Percentiles rank a stretch among this genome's conserved stretches.
Conservation (phyloP, 1,140 invertebrate genomes). For the Papilio machaon region DNA sequence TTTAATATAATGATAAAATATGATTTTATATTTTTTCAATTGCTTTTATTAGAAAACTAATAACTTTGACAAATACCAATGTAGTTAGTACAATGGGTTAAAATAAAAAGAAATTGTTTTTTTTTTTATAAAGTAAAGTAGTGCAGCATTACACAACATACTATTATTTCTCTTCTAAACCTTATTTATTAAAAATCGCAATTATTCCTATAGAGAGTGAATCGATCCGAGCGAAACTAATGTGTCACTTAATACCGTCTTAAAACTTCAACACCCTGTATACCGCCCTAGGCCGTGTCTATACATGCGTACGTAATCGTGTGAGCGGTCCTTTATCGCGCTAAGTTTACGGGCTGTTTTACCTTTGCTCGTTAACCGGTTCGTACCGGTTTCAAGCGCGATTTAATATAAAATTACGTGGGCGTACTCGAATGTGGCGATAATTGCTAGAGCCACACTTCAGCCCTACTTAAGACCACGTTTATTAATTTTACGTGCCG, state of each 20-base stretch:
- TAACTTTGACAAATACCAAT: too few species aligned
- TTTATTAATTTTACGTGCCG: background rate
- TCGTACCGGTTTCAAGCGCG: slow-evolving; percentile 22
- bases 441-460: slow-evolving; percentile 36
- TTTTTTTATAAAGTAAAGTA: too few species aligned
- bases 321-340: slow-evolving; percentile 40
- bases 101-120: too few species aligned
- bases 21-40: too few species aligned
- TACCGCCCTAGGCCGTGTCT: slow-evolving; percentile 25
- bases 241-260: background rate
- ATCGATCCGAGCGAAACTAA: background rate
- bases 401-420: slow-evolving; percentile 40
- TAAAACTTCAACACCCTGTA: slow-evolving; percentile 42
- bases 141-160: too few species aligned
- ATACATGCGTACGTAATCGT: slow-evolving; percentile 40
- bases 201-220: background rate
- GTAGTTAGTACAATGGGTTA: too few species aligned
- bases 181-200: too few species aligned
- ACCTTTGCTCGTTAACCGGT: slow-evolving; percentile 38
- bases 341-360: slow-evolving; percentile 43
- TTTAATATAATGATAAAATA: too few species aligned
- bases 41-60: too few species aligned
- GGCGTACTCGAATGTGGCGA: slow-evolving; percentile 34
- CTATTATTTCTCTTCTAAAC: too few species aligned
- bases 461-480: slow-evolving; percentile 23